Evolutionary conservation across 2,888 invertebrate species (phyloP).

Genomic region (Sesia bembeciformis): DNA sequence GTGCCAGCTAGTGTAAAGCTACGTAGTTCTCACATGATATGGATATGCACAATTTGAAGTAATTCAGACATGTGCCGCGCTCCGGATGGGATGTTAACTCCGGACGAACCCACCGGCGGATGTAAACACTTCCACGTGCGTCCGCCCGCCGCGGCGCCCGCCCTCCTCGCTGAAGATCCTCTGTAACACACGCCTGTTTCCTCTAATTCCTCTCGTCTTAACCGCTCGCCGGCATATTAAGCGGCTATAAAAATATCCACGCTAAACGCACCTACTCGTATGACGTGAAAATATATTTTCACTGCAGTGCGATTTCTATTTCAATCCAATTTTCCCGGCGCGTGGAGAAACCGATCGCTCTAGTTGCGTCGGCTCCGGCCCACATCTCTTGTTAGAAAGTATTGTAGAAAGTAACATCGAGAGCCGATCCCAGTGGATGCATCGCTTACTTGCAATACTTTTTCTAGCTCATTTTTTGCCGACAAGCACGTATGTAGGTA

Average conservation of each 20-base stretch:
- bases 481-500: too few species aligned
- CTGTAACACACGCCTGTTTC: constrained; percentile 10
- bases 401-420: constrained; percentile 72
- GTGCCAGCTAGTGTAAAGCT: not conserved
- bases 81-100: constrained; percentile 20
- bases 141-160: constrained; percentile 23
- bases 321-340: constrained; percentile 72
- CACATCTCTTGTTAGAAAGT: constrained; percentile 74
- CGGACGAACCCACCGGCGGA: constrained; percentile 41
- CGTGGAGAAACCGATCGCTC: constrained; percentile 71
- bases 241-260: constrained; percentile 22
- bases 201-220: constrained; percentile 1
- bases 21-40: not conserved
- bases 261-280: constrained; percentile 24
- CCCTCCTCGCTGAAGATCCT: constrained; percentile 28
- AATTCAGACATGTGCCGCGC: constrained; percentile 15
- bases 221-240: not conserved
- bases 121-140: constrained; percentile 61
- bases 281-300: constrained; percentile 69
- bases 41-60: constrained; percentile 4
- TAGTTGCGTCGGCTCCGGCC: constrained; percentile 63
- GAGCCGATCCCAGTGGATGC: constrained; percentile 51
- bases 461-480: constrained; percentile 34
- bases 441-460: constrained; percentile 55
- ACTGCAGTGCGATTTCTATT: constrained; percentile 66